Conservation (phyloP, 1,140 invertebrate species). For the Grapholita molesta region DNA sequence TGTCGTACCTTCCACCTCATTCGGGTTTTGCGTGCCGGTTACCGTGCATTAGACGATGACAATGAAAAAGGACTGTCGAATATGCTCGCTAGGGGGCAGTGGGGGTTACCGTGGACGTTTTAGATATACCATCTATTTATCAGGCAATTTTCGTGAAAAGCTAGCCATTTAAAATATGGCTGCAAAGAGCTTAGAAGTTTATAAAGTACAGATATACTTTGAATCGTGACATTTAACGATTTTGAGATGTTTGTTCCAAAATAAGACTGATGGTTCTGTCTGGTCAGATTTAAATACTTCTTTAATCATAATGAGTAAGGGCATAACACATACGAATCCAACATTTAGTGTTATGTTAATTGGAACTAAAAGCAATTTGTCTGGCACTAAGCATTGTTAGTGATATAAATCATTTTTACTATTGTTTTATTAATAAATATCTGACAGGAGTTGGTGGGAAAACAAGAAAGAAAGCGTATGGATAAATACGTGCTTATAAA, state of each 20-base stretch:
- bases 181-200: constrained; percentile 13
- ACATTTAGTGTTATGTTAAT: constrained; percentile 3
- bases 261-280: constrained; percentile 49
- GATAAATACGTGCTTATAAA: neutral
- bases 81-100: constrained; percentile 5
- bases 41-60: neutral
- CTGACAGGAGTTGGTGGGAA: neutral
- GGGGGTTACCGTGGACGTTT: constrained; percentile 15
- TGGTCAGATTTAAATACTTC: constrained; percentile 32
- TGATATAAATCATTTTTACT: neutral
- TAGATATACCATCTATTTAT: neutral
- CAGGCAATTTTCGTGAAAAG: neutral
- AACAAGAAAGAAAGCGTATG: neutral
- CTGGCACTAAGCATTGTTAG: constrained; percentile 2
- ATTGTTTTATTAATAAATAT: neutral
- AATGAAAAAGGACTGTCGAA: neutral
- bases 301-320: neutral
- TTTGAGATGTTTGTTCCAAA: constrained; percentile 4
- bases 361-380: constrained; percentile 8
- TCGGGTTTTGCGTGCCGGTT: neutral
- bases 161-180: neutral
- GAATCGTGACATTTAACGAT: constrained; percentile 10
- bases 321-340: neutral
- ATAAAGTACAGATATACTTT: constrained; percentile 5
- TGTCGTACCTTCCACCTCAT: neutral